These are phyloP conservation scores for Fulmarus glacialis DNA, from an alignment of 2,113 vertebrate genomes.

Conservation along the genomic window DNA sequence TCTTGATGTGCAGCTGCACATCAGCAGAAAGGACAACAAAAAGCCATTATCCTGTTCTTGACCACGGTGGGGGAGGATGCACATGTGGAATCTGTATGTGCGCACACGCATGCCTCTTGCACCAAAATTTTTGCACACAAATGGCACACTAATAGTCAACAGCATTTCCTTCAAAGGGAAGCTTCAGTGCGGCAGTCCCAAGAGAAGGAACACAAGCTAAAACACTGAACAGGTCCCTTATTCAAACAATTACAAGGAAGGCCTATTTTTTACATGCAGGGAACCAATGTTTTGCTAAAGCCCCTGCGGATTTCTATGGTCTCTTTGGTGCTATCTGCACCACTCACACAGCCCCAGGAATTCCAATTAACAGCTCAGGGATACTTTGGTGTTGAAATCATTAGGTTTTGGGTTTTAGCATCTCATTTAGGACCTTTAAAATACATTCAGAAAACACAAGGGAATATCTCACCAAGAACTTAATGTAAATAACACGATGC, in stretches of 20 bases:
- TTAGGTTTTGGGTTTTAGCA: neutral
- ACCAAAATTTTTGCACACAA: neutral
- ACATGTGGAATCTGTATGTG: neutral
- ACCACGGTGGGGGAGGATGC: neutral
- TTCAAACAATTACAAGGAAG: neutral
- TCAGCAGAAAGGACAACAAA: neutral
- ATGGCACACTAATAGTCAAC: neutral
- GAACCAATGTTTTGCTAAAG: neutral
- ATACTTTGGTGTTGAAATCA: neutral
- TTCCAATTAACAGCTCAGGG: neutral
- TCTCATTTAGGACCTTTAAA: neutral
- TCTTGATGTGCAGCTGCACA: neutral
- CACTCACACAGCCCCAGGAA: neutral
- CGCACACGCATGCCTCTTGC: fast-evolving
- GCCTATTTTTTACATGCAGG: neutral
- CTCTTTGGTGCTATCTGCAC: neutral
- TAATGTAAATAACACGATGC: neutral
- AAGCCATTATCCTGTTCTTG: neutral
- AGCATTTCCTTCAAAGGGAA: neutral
- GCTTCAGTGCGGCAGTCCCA: neutral
- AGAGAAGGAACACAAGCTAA: neutral
- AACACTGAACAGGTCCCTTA: neutral
- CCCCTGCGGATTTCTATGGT: neutral
- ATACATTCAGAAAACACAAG: neutral
- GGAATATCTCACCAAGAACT: neutral